These are phyloP conservation scores for Leptinotarsa peninsularis DNA, from an alignment of 2,888 invertebrate species.

Conservation along the genomic window DNA sequence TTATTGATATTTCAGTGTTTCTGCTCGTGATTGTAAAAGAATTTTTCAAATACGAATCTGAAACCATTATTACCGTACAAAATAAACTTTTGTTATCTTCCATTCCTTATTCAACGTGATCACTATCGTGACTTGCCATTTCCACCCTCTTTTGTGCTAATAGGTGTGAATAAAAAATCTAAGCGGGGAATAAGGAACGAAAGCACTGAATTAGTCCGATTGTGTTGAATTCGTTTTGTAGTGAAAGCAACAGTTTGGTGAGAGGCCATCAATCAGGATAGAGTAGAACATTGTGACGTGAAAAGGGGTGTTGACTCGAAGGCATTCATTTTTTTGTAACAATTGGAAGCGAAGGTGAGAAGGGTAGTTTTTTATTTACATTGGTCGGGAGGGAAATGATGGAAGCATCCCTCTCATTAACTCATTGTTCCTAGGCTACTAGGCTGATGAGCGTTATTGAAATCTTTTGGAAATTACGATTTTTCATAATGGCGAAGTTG, in stretches of 20 bases:
- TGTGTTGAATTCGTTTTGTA: conserved; percentile 17
- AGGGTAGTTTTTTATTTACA: background rate
- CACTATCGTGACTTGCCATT: conserved; percentile 2
- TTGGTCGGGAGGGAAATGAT: background rate
- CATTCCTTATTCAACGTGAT: background rate
- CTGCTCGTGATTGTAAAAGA: background rate
- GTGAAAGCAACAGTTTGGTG: conserved; percentile 17
- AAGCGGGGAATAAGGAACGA: background rate
- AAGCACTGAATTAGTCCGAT: conserved; percentile 9
- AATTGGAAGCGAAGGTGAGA: background rate
- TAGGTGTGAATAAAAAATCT: conserved; percentile 14
- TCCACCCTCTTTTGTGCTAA: conserved; percentile 11
- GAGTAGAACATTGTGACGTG: conserved; percentile 3
- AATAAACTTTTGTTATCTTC: background rate
- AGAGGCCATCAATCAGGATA: conserved; percentile 10
- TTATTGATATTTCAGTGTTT: too few relatives aligned
- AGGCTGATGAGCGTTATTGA: too few relatives aligned
- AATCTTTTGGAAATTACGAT: too few relatives aligned
- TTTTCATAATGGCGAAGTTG: too few relatives aligned
- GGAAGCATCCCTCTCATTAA: background rate
- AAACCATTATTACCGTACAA: background rate
- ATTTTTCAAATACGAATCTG: background rate
- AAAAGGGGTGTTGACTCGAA: conserved; percentile 13
- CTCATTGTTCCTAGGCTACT: too few relatives aligned
- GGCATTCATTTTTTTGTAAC: conserved; percentile 3